Evolutionary conservation across 2,113 vertebrate genomes (phyloP).

Genomic region (Anhinga rufa): DNA sequence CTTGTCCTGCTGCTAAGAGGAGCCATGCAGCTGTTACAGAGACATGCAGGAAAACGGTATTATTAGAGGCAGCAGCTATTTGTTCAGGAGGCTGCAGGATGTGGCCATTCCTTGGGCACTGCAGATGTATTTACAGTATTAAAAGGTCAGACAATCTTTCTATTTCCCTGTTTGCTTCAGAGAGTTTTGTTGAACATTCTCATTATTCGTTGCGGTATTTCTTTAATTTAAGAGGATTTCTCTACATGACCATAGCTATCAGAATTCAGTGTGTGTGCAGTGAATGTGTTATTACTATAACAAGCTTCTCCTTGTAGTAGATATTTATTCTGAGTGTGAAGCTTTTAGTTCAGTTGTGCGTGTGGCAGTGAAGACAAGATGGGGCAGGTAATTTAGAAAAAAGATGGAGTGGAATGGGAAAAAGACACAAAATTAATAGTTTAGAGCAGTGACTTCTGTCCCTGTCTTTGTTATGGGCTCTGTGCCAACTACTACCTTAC

Average conservation of each 20-base stretch:
- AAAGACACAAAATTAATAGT: neutral
- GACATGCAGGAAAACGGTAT: neutral
- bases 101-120: constrained; percentile 3
- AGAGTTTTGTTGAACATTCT: constrained; percentile 28
- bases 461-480: neutral
- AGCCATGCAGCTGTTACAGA: neutral
- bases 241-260: constrained; percentile 17
- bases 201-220: neutral
- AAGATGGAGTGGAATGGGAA: neutral
- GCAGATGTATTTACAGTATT: constrained; percentile 54
- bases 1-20: neutral
- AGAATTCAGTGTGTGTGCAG: neutral
- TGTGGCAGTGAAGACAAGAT: neutral
- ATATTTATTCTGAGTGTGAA: constrained; percentile 13
- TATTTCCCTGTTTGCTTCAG: constrained; percentile 22
- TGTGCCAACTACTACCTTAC: neutral
- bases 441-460: neutral
- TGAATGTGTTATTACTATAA: constrained; percentile 47
- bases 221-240: constrained; percentile 60
- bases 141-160: constrained; percentile 64
- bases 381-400: neutral
- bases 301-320: constrained; percentile 7
- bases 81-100: constrained; percentile 33
- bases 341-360: constrained; percentile 12
- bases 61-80: constrained; percentile 25